Evolutionary conservation across 2,888 invertebrate species (phyloP), one percentile per base, ranked within the genome.

Genomic region (Heliconius cydno): DNA sequence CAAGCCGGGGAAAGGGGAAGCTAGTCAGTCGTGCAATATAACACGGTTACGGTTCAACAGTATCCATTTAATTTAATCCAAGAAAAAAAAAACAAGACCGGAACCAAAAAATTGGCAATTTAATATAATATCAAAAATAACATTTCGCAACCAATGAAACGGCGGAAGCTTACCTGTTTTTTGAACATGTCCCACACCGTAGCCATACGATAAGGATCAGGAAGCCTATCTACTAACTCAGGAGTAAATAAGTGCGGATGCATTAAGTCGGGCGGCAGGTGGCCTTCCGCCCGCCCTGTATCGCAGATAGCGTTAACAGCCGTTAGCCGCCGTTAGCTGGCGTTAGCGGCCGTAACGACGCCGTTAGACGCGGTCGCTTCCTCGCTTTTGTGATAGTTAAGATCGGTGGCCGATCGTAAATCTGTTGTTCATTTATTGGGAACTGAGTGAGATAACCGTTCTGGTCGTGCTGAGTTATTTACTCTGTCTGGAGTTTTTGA

Each of bases 221-320:
- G 94, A 93, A 93, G 91, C 91, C 91, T 91, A 94, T 93, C 92
- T 75, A 82, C 84, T 87, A 88, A 88, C 87, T 85, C 86, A 91
- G 84, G 86, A 91, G 92, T 94, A 94, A 94, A 94, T 93, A 94
- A 93, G 92, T 93, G 90, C 94, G 94, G 94, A 94, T 91, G 93
- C 92, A 93, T 94, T 93, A 94, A 92, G 92, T 92, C 90, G 90
- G 92, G 89, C 88, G 90, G 91, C 92, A 92, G 91, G 92, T 92
- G 92, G 92, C 91, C 92, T 92, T 92, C 92, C 93, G 87, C 85
- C 86, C 86, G 85, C 86, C 88, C 87, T 86, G 91, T 90, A 94
- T 93, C 93, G 90, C 92, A 87, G 92, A 92, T 93, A 88, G 86
- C 87, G 90, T 91, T 92, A 92, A 89, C 91, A 89, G 87, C 88